These are phyloP conservation scores for Acanthosoma haemorrhoidale DNA, from an alignment of 2,888 invertebrate species.

Conservation along the genomic window DNA sequence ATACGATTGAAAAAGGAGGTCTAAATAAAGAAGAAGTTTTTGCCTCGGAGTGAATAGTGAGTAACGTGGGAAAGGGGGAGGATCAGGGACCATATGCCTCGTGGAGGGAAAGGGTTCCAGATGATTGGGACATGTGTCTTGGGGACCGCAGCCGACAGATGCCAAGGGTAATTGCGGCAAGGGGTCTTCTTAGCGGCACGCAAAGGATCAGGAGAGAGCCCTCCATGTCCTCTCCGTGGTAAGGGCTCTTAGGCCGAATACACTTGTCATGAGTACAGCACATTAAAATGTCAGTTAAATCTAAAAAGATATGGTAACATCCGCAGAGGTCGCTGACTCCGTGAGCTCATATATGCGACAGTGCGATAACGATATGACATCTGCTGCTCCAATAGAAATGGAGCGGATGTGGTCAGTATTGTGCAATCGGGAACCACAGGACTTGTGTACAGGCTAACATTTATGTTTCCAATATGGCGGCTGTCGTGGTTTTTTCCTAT, in stretches of 20 bases:
- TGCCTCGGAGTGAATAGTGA: background rate
- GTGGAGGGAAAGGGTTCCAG: background rate
- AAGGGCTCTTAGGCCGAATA: too few relatives aligned
- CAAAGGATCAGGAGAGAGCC: too few relatives aligned
- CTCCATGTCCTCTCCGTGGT: too few relatives aligned
- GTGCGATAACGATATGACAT: background rate
- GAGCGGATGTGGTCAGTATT: background rate
- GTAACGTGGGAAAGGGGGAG: background rate
- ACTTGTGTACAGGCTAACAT: background rate
- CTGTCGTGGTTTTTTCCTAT: too few relatives aligned
- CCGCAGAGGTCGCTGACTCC: too few relatives aligned
- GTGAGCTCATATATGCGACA: background rate
- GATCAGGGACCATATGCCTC: slow-evolving; percentile 1
- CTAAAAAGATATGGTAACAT: too few relatives aligned
- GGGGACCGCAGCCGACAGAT: background rate
- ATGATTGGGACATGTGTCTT: background rate
- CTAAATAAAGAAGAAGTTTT: background rate
- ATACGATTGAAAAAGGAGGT: too few relatives aligned
- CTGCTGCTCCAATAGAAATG: background rate
- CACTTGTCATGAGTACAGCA: too few relatives aligned
- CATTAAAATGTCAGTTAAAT: too few relatives aligned
- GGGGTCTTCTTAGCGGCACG: too few relatives aligned
- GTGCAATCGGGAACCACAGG: background rate
- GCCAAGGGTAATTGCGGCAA: too few relatives aligned
- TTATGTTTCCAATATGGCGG: background rate